These are phyloP conservation scores for Chelmon rostratus DNA, from an alignment of 2,797 vertebrate genomes.

Conservation along the genomic window DNA sequence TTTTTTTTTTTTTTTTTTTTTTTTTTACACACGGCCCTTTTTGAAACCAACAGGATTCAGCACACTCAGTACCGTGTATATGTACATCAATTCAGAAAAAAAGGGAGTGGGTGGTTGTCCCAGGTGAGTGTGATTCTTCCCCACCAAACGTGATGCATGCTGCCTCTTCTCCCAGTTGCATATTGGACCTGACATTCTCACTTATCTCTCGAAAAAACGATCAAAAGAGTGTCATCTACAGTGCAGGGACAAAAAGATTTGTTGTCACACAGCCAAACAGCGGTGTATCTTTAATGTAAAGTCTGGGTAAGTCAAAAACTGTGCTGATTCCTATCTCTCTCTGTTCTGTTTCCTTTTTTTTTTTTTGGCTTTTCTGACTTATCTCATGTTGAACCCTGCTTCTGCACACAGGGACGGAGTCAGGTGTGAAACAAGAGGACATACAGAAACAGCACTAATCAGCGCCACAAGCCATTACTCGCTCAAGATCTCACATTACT, in stretches of 20 bases:
- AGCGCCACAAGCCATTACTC: background rate
- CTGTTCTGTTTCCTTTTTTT: background rate
- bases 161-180: conserved; percentile 3
- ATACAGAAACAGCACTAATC: conserved; percentile 8
- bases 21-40: conserved; percentile 3
- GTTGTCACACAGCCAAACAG: conserved; percentile 22
- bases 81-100: conserved; percentile 19
- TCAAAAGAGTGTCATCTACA: conserved; percentile 15
- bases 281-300: conserved; percentile 1
- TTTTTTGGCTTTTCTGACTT: background rate
- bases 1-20: conserved; percentile 37
- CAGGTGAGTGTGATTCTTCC: conserved; percentile 32
- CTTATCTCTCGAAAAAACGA: conserved; percentile 16
- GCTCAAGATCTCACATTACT: conserved; percentile 5
- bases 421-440: background rate
- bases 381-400: background rate
- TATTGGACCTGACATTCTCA: conserved; percentile 6
- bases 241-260: background rate
- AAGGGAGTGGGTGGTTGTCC: conserved; percentile 27
- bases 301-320: background rate
- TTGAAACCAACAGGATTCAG: conserved; percentile 21
- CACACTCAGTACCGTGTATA: background rate
- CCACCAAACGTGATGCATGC: conserved; percentile 18
- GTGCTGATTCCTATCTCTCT: conserved; percentile 8
- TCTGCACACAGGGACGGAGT: background rate